Evolutionary conservation across 2,113 vertebrate species (phyloP).

Genomic region (Microcebus ravelobensis): DNA sequence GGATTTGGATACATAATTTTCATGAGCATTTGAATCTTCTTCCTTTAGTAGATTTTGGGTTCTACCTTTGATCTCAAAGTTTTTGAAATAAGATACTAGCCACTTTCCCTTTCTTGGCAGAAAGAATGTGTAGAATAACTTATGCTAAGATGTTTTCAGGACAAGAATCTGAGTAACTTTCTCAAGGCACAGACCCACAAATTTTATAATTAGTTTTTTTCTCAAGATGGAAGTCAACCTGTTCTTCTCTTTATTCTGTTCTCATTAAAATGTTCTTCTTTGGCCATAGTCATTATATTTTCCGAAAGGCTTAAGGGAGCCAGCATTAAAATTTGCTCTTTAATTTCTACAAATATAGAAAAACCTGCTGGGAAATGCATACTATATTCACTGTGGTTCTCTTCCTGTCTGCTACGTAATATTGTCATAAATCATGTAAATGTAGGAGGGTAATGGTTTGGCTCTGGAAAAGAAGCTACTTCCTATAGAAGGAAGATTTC

Average conservation of each 20-base stretch:
- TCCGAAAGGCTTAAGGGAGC: constrained; percentile 43
- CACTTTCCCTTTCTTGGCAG: background rate
- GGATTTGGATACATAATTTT: background rate
- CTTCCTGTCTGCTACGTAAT: background rate
- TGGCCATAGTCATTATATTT: background rate
- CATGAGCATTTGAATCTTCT: background rate
- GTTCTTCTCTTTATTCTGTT: constrained; percentile 4
- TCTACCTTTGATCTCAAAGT: background rate
- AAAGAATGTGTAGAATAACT: background rate
- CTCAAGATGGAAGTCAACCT: background rate
- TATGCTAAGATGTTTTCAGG: background rate
- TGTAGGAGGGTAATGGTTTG: background rate
- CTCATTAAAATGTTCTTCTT: constrained; percentile 23
- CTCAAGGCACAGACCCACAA: background rate
- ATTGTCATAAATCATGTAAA: background rate
- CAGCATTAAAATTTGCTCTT: constrained; percentile 3
- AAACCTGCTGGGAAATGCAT: background rate
- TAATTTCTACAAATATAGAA: constrained; percentile 32
- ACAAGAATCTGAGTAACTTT: background rate
- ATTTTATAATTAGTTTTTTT: background rate
- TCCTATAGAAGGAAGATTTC: constrained; percentile 78
- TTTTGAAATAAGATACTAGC: constrained; percentile 4
- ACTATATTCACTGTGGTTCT: background rate
- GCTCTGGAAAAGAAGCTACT: constrained; percentile 75
- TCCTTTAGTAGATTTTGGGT: background rate